phyloP scores from a whole-genome alignment of 2,888 invertebrate genomes.

The Neoitamus cyanurus region DNA sequence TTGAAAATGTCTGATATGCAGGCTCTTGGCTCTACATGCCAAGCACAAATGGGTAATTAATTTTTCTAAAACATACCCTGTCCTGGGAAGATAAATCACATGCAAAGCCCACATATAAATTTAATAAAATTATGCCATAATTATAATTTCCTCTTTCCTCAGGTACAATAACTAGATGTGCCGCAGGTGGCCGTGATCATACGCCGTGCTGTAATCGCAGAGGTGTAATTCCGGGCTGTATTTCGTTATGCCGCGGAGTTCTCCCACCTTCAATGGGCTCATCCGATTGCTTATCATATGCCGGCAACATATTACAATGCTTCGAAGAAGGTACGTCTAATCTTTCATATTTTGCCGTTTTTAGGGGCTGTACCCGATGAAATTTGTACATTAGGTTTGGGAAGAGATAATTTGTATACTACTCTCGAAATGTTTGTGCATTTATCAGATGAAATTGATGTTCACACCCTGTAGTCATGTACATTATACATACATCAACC shows the following conservation, averaged over 20 bases:
- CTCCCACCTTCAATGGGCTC: conserved; percentile 69
- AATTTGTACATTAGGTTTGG: background rate
- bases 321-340: conserved; percentile 80
- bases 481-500: background rate
- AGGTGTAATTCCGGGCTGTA: conserved; percentile 77
- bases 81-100: background rate
- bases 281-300: conserved; percentile 80
- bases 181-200: conserved; percentile 76
- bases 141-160: background rate
- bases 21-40: conserved; percentile 77
- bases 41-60: conserved; percentile 78
- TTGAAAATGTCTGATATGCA: conserved; percentile 85
- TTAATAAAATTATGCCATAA: background rate
- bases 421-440: background rate
- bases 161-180: conserved; percentile 67
- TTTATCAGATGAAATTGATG: background rate
- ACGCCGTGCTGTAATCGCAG: conserved; percentile 78
- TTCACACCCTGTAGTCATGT: background rate
- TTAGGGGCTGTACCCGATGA: background rate
- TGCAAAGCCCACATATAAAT: background rate
- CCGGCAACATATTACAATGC: conserved; percentile 86
- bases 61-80: background rate
- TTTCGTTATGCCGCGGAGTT: conserved; percentile 79
- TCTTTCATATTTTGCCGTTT: background rate
- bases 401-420: background rate